Evolutionary conservation across 35 echinoderm and acorn worm species (phyloP).

Genomic region (Acanthaster planci): DNA sequence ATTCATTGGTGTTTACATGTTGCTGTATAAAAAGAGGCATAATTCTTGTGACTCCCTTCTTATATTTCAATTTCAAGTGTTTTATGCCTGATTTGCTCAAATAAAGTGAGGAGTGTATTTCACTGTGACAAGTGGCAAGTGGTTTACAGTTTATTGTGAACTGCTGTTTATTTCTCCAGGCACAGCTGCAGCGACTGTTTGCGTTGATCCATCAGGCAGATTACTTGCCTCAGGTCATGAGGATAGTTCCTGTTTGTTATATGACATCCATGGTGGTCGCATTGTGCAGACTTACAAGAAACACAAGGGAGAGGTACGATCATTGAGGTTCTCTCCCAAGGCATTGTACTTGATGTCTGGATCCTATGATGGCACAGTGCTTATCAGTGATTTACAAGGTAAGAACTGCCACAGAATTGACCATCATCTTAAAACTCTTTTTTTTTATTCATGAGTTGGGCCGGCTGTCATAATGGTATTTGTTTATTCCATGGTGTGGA

Average conservation of each 20-base stretch:
- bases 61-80: no score
- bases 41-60: no score
- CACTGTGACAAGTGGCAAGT: no score
- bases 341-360: constrained; percentile 83
- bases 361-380: constrained; percentile 82
- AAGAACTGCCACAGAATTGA: no score
- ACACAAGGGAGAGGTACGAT: constrained; percentile 78
- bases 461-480: no score
- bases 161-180: constrained; percentile 38
- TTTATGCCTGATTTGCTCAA: no score
- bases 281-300: constrained; percentile 79
- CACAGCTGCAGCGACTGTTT: constrained; percentile 61
- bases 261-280: constrained; percentile 89
- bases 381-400: constrained; percentile 86
- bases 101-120: no score
- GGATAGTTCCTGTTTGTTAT: constrained; percentile 81
- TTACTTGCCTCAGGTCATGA: constrained; percentile 90
- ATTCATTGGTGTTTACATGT: no score
- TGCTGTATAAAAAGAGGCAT: no score
- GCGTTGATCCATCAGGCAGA: constrained; percentile 76
- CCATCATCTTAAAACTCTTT: no score
- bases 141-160: neutral
- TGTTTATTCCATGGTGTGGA: no score
- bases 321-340: constrained; percentile 84
- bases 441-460: no score